A percentile compares a stretch with the other conserved stretches of the same genome.
These are phyloP conservation scores for Calyptomena viridis DNA, from an alignment of 2,113 vertebrate species.

Conservation along the genomic window DNA sequence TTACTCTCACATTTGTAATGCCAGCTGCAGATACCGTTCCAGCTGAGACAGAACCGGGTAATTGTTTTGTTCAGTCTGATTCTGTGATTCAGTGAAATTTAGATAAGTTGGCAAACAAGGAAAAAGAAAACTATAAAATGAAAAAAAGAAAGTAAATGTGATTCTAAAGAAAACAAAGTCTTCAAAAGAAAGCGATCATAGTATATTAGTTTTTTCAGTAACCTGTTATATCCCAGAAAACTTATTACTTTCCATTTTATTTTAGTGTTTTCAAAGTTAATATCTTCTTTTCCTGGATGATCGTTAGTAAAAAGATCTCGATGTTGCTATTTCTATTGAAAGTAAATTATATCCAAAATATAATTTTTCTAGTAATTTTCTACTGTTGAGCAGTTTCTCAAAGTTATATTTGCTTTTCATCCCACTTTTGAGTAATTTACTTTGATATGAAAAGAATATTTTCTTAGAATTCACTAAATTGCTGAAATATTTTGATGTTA, in stretches of 20 bases:
- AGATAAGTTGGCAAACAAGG: background rate
- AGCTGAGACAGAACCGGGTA: background rate
- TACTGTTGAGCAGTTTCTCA: background rate
- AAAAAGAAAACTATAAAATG: background rate
- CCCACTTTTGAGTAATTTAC: background rate
- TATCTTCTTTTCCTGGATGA: background rate
- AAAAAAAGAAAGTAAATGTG: background rate
- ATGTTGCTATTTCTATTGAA: background rate
- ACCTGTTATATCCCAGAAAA: background rate
- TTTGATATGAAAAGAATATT: background rate
- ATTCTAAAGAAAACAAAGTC: background rate
- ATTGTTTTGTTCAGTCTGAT: background rate
- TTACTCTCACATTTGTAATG: background rate
- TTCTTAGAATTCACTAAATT: background rate
- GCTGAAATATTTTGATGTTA: background rate
- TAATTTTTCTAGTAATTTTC: background rate
- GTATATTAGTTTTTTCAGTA: no score
- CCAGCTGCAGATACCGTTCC: background rate
- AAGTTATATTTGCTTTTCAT: background rate
- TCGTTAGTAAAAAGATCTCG: background rate
- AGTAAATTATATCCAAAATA: background rate
- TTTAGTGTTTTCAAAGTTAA: background rate
- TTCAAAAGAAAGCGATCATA: background rate
- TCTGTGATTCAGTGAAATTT: background rate
- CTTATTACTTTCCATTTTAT: background rate